phyloP scores from a whole-genome alignment of 2,797 vertebrate species.

The Silurus lanzhouensis region DNA sequence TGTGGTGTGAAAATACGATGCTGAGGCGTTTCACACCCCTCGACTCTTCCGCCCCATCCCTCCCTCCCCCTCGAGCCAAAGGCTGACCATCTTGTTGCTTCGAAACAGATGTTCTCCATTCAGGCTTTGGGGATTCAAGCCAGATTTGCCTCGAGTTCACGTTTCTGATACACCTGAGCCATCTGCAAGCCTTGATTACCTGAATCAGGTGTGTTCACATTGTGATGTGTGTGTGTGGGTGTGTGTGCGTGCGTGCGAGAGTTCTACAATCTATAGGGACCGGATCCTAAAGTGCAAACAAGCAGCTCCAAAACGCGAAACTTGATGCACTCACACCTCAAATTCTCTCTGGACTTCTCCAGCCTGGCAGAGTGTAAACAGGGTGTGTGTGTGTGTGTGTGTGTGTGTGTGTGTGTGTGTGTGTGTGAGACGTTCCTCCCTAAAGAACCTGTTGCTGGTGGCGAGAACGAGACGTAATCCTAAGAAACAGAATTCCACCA shows the following conservation, averaged over 20 bases:
- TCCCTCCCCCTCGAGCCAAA: background rate
- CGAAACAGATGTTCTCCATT: constrained; percentile 24
- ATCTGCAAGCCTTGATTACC: background rate
- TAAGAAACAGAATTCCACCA: background rate
- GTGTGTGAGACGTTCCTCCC: no score
- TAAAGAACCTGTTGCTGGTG: background rate
- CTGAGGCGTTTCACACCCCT: background rate
- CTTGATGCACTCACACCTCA: background rate
- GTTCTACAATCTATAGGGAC: background rate
- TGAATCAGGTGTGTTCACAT: background rate
- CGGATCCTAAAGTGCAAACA: background rate
- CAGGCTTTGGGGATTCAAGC: background rate
- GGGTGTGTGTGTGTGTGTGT: no score
- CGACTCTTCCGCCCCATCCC: background rate
- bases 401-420: no score
- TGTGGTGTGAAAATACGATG: background rate
- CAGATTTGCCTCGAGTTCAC: background rate
- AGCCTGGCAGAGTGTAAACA: background rate
- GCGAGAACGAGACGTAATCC: background rate
- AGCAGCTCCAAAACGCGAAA: background rate
- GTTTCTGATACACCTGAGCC: constrained; percentile 12
- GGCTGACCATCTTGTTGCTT: constrained; percentile 19
- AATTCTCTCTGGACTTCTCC: no score
- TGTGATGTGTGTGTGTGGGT: background rate
- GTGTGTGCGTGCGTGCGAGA: background rate